Base-by-base conservation (phyloP, 2,797 vertebrate species). In the Microtus californicus region DNA sequence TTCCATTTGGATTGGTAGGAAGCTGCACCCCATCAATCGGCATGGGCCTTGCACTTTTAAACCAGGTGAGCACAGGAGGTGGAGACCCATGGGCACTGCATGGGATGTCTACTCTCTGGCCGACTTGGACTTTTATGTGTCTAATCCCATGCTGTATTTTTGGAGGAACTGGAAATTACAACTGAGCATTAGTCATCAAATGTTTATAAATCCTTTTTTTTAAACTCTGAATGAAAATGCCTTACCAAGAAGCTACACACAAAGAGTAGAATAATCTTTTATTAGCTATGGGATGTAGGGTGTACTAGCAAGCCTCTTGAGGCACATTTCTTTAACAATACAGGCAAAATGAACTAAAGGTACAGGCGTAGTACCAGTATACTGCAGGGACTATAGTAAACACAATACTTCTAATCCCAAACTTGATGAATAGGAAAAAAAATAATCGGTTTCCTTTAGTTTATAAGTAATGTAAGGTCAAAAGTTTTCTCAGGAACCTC, bases 61-160 rank as follows among this genome's bases (percentile, higher is more conserved):
- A 97, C 99, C 99, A 99, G 69, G 98, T 98, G 85, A 99, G 51
- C 0, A 89, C 95, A 0, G 99, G 99, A 74, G 97, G 93, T 31
- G 99, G 99, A 5, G 98, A 59, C 1, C 99, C 99, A 91, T 98
- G 98, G 45, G 98, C 98, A 29, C 97, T 97, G 94, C 99, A 99
- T 1, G 98, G 98, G 65, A 99, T 97, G 97, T 99, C 99, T 95
- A 99, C 98, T 34, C 98, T 98, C 91, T 99, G 98, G 87, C 98
- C 98, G 56, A 98, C 98, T 90, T 98, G 99, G 19, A 99, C 98
- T 98, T 99, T 99, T 96, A 99, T 97, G 31, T 99, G 98, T 87
- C 98, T 98, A 85, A 99, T 99, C 1, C 99, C 99, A 65, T 95
- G 98, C 86, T 99, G 98, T 98, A 99, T 99, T 97, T 98, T 99